Evolutionary conservation across 2,797 vertebrate species (phyloP), one percentile per base, ranked within the genome.

Genomic region (Prunella strophiata): DNA sequence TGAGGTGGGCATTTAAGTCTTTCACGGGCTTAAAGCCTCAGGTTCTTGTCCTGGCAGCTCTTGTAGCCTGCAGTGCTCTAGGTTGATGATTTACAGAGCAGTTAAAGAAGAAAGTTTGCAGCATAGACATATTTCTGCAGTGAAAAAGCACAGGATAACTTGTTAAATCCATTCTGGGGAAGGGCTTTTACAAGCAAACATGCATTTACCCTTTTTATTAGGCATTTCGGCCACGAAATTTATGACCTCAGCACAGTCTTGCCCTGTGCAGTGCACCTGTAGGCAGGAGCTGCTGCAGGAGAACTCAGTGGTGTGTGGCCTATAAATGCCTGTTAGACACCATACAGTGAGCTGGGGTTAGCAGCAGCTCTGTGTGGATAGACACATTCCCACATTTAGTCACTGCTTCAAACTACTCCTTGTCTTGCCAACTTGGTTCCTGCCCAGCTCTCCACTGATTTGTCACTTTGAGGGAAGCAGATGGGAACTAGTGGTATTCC

Each of bases 41-140:
- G 36, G 74, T 92, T 86, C 61, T 58, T 79, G 62, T 75, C 63
- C 66, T 76, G 73, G 85, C 70, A 93, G 77, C 83, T 62, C 66
- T 18, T 13, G 27, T 29, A 78, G 84, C 68, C 59, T 88, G 61
- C 73, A 62, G 50, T n/a, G 52, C 25, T 68, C 82, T 32, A 40
- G 66, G 59, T 10, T 91, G 81, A 93, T 93, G 71, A 95, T 93
- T 90, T 94, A 93, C 76, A 84, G 83, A 67, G 36, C 47, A 79
- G 66, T 52, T 65, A 34, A 58, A 80, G 67, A 38, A 72, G 58
- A 65, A 88, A 52, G 61, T 54, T 79, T 70, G 76, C 43, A 70
- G 66, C 52, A 63, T 22, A 34, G 22, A 36, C 9, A 15, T 92
- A 90, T 85, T 88, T 85, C 68, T 80, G 27, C 58, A 55, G 63